Base-by-base conservation (phyloP, 92 coral and sea anemone genomes). In the Paramuricea clavata region DNA sequence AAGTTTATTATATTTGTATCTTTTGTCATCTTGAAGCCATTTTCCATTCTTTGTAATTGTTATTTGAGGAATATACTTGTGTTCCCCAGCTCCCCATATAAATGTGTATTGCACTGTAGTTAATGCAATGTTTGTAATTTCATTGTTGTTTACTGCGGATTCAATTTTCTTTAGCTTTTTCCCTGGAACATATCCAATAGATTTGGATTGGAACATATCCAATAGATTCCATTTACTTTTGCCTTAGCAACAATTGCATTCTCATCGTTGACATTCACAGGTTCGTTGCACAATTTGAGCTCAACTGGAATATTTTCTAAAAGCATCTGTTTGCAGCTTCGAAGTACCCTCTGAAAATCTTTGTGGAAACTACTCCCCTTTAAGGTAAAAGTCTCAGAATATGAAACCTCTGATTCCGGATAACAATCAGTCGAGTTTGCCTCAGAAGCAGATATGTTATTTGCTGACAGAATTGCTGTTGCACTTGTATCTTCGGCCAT, bases 161-260 rank as follows among this genome's bases (percentile, higher is more conserved):
- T 44, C 22, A n/a, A 39, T 30, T 76, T 76, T 76, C 25, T 76
- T 25, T 9, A 23, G 12, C 25, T 76, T 47, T 76, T 47, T 42
- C 44, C 44, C 44, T 39, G 44, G 44, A 39, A 39, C 10, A 39
- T 39, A 39, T 39, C 44, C 44, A 39, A 39, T 39, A 4, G 44
- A 4, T 39, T 4, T 39, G 10, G 44, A 17, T 50, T 39, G 44
- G 44, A 39, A 39, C 10, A 39, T 39, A 39, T 39, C 44, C 44
- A 39, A 39, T 39, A 76, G 12, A 30, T 41, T 43, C 28, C 82
- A 47, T 47, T 4, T 42, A 76, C 32, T 30, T 42, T 30, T 15
- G 70, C 59, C 70, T 21, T 76, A 33, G 36, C 69, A 41, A 76
- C 64, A 41, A 76, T 35, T 4, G 82, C 82, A 76, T 76, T 47